These are phyloP conservation scores for Drosophila obscura DNA, from an alignment of 1,140 invertebrate species.

Conservation along the genomic window DNA sequence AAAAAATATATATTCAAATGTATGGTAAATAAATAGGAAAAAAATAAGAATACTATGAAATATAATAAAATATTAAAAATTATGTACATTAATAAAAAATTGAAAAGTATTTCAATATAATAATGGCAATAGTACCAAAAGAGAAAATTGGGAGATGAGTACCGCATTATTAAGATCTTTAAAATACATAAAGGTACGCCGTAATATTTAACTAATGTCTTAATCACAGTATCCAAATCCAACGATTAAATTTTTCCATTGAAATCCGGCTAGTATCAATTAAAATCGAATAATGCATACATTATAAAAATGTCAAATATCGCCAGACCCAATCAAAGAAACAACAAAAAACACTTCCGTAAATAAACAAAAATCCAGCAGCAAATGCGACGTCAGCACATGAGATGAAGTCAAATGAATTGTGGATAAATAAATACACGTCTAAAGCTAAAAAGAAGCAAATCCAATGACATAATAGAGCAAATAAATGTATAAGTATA, in stretches of 20 bases:
- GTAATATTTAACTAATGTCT: too few relatives aligned
- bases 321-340: conserved; percentile 5
- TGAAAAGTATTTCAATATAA: neutral
- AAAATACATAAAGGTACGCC: too few relatives aligned
- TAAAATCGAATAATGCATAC: conserved; percentile 44
- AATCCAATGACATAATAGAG: conserved; percentile 75
- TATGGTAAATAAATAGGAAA: too few relatives aligned
- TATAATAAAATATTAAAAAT: too few relatives aligned
- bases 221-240: neutral
- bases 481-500: conserved; percentile 52
- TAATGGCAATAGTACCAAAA: neutral
- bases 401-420: conserved; percentile 43
- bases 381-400: conserved; percentile 24
- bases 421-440: conserved; percentile 36
- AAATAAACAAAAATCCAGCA: conserved; percentile 50
- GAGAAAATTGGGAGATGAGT: too few relatives aligned
- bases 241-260: neutral
- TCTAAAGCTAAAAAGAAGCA: conserved; percentile 34
- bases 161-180: too few relatives aligned
- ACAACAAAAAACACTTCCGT: conserved; percentile 56
- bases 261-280: conserved; percentile 28
- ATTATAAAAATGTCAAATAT: conserved; percentile 63
- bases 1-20: too few relatives aligned
- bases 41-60: too few relatives aligned
- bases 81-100: neutral